Percentiles rank a stretch among this genome's conserved stretches.
Conservation (phyloP, 2,113 vertebrate species). For the Sporophila hypoxantha region DNA sequence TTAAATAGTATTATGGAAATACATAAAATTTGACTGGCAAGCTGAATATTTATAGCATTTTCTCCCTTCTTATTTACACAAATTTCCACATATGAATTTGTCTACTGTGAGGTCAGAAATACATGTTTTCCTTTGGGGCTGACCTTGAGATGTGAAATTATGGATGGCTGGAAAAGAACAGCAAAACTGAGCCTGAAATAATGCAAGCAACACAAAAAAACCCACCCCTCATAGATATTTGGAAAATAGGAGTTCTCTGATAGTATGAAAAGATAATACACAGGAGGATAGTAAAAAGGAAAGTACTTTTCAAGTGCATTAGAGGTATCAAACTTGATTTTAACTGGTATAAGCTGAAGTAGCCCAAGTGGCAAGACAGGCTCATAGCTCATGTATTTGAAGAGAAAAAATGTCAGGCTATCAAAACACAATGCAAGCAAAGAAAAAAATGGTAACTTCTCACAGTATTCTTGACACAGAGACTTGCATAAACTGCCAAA, state of each 20-base stretch:
- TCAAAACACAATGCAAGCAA: not conserved
- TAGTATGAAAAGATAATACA: not conserved
- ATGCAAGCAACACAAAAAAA: not conserved
- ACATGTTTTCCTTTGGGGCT: not conserved
- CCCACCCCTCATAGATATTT: not conserved
- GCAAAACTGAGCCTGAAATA: not conserved
- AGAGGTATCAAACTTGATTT: not conserved
- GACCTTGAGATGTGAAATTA: not conserved
- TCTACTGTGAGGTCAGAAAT: not conserved
- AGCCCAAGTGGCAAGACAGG: not conserved
- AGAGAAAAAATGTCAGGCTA: not conserved
- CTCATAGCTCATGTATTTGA: not conserved
- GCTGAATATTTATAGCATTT: not conserved
- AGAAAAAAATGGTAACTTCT: not conserved
- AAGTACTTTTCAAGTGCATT: not conserved
- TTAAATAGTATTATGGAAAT: not conserved
- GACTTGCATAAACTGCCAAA: not conserved
- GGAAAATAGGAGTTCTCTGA: not conserved
- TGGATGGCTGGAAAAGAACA: not conserved
- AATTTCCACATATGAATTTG: not conserved
- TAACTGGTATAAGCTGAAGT: not conserved
- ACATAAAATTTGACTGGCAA: not conserved
- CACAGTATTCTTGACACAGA: not conserved
- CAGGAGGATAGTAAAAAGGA: not conserved
- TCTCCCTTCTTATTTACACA: accelerated